phyloP scores from a whole-genome alignment of 2,888 invertebrate species.

The Cyrtodaria siliqua region DNA sequence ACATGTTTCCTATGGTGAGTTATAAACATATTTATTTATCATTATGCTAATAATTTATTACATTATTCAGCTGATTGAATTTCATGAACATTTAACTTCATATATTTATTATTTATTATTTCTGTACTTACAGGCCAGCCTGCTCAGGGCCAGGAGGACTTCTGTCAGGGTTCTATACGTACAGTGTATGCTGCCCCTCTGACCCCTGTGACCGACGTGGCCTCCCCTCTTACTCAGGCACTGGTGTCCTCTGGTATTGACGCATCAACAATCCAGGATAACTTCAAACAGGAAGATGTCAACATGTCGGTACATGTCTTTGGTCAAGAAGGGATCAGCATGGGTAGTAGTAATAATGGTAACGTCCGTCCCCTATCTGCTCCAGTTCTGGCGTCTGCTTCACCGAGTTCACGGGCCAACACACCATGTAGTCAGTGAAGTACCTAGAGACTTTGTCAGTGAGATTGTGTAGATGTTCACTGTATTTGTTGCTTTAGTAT shows the following conservation, averaged over 20 bases:
- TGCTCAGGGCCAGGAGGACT: conserved; percentile 23
- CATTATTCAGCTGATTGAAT: conserved; percentile 17
- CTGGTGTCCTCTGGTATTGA: conserved; percentile 17
- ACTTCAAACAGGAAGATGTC: too few relatives aligned
- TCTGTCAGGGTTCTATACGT: conserved; percentile 9
- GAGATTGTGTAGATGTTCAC: too few relatives aligned
- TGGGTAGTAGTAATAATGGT: background rate
- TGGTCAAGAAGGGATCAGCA: conserved; percentile 1
- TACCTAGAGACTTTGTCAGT: too few relatives aligned
- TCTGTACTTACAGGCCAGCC: conserved; percentile 18
- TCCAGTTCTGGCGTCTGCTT: conserved; percentile 13
- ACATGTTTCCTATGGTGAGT: too few relatives aligned
- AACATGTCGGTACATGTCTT: too few relatives aligned
- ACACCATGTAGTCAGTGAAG: too few relatives aligned
- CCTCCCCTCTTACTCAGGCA: conserved; percentile 14
- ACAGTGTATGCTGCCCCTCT: conserved; percentile 2
- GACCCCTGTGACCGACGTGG: conserved; percentile 12
- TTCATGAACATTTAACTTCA: conserved; percentile 19
- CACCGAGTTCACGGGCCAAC: too few relatives aligned
- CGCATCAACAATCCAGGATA: too few relatives aligned
- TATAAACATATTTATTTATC: too few relatives aligned
- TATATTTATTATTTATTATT: conserved; percentile 17
- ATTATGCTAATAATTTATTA: conserved; percentile 15
- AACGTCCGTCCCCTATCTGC: conserved; percentile 6
- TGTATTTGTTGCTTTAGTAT: too few relatives aligned